Conservation (phyloP, 2,888 invertebrate species). For the Andrena dorsata region DNA sequence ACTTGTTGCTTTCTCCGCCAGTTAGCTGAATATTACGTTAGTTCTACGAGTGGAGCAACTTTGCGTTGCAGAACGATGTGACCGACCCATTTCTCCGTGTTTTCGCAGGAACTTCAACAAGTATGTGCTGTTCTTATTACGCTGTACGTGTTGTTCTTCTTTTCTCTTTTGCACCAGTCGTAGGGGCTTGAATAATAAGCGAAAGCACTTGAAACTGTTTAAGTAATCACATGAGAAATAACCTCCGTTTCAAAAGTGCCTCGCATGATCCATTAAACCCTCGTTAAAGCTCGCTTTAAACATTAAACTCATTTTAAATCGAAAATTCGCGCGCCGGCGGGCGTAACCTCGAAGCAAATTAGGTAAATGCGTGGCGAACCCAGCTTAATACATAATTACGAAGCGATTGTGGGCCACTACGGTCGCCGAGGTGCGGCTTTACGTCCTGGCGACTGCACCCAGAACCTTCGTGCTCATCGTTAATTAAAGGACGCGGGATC, state of each 20-base stretch:
- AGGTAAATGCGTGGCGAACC: slow-evolving; percentile 41
- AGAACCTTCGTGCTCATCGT: slow-evolving; percentile 49
- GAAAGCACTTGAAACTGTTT: no score
- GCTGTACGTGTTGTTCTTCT: no score
- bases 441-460: slow-evolving; percentile 42
- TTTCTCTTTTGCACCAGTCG: no score
- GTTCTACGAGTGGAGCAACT: neutral
- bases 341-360: slow-evolving; percentile 25
- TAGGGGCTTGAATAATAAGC: no score
- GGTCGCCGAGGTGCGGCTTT: slow-evolving; percentile 47
- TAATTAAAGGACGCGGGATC: slow-evolving; percentile 50
- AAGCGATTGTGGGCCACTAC: slow-evolving; percentile 18
- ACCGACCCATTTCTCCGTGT: no score
- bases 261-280: neutral
- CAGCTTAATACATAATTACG: slow-evolving; percentile 36
- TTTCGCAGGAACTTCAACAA: no score
- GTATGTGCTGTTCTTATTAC: no score
- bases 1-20: no score
- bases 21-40: neutral
- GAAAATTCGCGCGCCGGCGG: slow-evolving; percentile 4
- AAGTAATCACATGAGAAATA: neutral
- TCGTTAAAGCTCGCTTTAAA: neutral
- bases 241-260: neutral
- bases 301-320: neutral
- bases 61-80: neutral